Conservation (phyloP, 2,797 vertebrate species). For the Acropternis orthonyx region DNA sequence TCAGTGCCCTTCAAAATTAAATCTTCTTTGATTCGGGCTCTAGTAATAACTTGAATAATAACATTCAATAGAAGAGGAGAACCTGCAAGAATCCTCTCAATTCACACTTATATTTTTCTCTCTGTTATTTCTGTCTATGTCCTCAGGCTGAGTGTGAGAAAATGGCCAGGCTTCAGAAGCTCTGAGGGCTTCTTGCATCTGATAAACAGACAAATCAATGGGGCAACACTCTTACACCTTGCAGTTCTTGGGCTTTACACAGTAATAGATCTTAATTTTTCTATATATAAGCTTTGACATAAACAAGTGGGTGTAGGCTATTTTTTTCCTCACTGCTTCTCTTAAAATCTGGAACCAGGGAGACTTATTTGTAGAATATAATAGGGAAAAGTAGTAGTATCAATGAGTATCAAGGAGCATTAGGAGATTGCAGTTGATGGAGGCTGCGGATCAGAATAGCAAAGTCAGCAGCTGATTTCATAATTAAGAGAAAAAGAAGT, state of each 20-base stretch:
- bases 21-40: background rate
- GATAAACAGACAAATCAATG: background rate
- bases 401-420: background rate
- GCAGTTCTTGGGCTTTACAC: background rate
- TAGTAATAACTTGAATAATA: background rate
- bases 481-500: constrained; percentile 5
- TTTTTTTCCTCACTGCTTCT: accelerated
- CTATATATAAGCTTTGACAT: background rate
- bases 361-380: background rate
- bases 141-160: background rate
- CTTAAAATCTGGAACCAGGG: background rate
- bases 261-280: background rate
- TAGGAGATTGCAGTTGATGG: background rate
- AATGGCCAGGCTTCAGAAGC: background rate
- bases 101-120: background rate
- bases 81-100: background rate
- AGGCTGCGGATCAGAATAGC: constrained; percentile 56
- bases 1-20: background rate
- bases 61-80: background rate
- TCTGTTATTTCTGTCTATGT: background rate
- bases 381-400: background rate
- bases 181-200: background rate
- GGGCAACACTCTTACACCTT: background rate
- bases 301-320: background rate
- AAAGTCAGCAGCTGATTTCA: constrained; percentile 76